Evolutionary conservation across 2,888 invertebrate species (phyloP).

Genomic region (Itoplectis maculator): DNA sequence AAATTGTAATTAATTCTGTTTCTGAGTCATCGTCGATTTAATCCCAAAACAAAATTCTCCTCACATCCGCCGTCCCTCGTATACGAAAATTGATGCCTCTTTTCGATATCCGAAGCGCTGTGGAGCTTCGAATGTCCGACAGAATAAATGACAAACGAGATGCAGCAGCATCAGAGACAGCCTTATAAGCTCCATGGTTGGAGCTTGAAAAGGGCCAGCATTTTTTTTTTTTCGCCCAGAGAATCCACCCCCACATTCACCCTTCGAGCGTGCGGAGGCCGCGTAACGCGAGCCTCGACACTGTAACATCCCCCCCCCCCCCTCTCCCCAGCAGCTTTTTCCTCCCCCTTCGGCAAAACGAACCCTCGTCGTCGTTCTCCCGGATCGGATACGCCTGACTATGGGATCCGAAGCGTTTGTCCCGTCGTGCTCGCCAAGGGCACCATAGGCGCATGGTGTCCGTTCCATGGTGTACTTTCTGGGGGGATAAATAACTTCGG

Average conservation of each 20-base stretch:
- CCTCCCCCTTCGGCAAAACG: background rate
- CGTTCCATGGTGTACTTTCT: background rate
- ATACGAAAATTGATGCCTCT: background rate
- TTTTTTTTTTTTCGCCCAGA: slow-evolving; percentile 13
- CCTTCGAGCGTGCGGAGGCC: slow-evolving; percentile 29
- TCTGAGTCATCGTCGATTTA: too few species aligned
- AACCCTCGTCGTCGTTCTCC: slow-evolving; percentile 39
- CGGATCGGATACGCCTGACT: slow-evolving; percentile 41
- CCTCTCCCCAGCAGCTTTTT: background rate
- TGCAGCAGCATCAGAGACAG: slow-evolving; percentile 5
- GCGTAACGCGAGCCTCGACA: slow-evolving; percentile 35
- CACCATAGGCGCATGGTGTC: background rate
- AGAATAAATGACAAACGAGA: slow-evolving; percentile 49
- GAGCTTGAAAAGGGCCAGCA: slow-evolving; percentile 38
- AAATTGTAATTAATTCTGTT: too few species aligned
- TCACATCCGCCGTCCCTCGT: too few species aligned
- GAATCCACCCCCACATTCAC: slow-evolving; percentile 44
- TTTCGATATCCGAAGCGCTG: background rate
- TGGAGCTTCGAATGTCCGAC: slow-evolving; percentile 39
- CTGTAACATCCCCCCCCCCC: slow-evolving; percentile 8
- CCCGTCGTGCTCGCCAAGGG: slow-evolving; percentile 20
- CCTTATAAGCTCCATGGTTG: background rate
- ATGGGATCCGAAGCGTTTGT: slow-evolving; percentile 14
- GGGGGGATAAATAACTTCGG: slow-evolving; percentile 62
- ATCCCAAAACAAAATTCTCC: too few species aligned